Evolutionary conservation across 1,140 invertebrate genomes (phyloP).

Genomic region (Lepidurus couesii): DNA sequence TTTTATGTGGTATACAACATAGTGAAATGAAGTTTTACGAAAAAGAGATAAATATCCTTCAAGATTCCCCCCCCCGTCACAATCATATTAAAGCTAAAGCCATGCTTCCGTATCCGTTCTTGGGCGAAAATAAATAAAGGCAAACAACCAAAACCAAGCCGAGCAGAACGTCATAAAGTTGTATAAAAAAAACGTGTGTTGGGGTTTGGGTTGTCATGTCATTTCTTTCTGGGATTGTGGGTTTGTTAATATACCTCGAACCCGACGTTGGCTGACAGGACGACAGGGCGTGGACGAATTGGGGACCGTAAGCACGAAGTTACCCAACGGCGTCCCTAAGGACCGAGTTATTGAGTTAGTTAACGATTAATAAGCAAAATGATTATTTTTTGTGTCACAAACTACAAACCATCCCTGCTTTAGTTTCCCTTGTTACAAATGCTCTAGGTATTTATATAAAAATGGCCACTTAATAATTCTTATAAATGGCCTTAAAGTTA

Average conservation of each 20-base stretch:
- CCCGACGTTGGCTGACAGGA: slow-evolving; percentile 12
- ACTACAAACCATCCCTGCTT: too few relatives aligned
- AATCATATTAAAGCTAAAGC: neutral
- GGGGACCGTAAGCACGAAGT: slow-evolving; percentile 8
- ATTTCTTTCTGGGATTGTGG: slow-evolving; percentile 2
- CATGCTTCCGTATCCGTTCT: slow-evolving; percentile 21
- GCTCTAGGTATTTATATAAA: too few relatives aligned
- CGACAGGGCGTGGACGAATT: slow-evolving; percentile 13
- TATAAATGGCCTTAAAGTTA: too few relatives aligned
- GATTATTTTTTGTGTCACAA: too few relatives aligned
- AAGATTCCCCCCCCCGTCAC: neutral
- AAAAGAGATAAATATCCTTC: slow-evolving; percentile 5
- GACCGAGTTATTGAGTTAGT: neutral
- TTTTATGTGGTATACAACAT: too few relatives aligned
- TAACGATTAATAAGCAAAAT: neutral
- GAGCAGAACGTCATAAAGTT: neutral
- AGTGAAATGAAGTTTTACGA: neutral
- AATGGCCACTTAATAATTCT: too few relatives aligned
- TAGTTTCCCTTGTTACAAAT: too few relatives aligned
- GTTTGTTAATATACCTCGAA: neutral
- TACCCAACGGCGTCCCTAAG: slow-evolving; percentile 17
- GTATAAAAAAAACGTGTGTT: neutral
- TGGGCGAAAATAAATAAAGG: neutral
- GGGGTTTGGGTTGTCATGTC: neutral
- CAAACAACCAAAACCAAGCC: slow-evolving; percentile 13